Percentiles rank a stretch among this genome's conserved stretches.
Evolutionary conservation across 2,113 vertebrate species (phyloP).

Genomic region (Rousettus leschenaultii): DNA sequence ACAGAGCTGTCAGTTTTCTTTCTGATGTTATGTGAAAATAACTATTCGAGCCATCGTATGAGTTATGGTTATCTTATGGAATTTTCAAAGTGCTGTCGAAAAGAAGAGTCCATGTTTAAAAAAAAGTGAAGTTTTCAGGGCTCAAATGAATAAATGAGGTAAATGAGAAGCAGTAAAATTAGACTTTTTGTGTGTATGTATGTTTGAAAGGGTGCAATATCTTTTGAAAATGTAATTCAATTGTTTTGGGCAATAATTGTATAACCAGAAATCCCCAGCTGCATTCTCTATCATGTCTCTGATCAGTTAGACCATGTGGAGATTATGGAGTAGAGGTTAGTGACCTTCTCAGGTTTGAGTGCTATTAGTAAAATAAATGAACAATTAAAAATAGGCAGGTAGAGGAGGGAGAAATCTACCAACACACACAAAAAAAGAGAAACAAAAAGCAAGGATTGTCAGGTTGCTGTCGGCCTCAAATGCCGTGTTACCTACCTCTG

Average conservation of each 20-base stretch:
- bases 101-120: slow-evolving; percentile 32
- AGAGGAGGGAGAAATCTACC: slow-evolving; percentile 22
- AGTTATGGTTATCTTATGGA: neutral
- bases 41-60: slow-evolving; percentile 23
- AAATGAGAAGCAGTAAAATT: slow-evolving; percentile 33
- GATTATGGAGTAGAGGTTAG: slow-evolving; percentile 42
- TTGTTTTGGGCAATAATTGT: neutral
- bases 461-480: neutral
- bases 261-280: slow-evolving; percentile 44
- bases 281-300: slow-evolving; percentile 13
- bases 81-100: slow-evolving; percentile 24
- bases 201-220: neutral
- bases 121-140: neutral
- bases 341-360: slow-evolving; percentile 41
- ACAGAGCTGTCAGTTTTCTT: slow-evolving; percentile 42
- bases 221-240: slow-evolving; percentile 22
- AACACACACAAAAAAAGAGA: neutral
- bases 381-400: neutral
- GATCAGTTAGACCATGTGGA: slow-evolving; percentile 25
- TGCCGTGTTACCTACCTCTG: neutral
- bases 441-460: neutral
- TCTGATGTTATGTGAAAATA: slow-evolving; percentile 37
- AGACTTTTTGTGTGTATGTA: slow-evolving; percentile 20
- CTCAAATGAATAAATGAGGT: neutral
- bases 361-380: slow-evolving; percentile 1